Percentiles rank a stretch among this genome's conserved stretches.
phyloP scores from a whole-genome alignment of 2,888 invertebrate genomes.

The Tuta absoluta region DNA sequence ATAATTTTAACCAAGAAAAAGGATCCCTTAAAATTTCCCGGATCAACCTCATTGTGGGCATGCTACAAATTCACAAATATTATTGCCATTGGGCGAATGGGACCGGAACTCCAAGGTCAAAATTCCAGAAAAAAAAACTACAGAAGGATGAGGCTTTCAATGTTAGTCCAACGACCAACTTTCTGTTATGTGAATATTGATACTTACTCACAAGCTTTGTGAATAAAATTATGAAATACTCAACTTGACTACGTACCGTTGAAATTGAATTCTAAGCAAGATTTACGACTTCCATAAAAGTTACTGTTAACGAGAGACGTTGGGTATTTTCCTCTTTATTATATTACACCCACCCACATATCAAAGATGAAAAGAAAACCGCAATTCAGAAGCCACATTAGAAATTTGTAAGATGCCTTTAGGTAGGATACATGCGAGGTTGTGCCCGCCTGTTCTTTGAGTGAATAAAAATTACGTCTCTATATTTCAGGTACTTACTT shows the following conservation, averaged over 20 bases:
- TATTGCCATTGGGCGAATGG: conserved; percentile 20
- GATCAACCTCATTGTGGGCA: background rate
- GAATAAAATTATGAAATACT: background rate
- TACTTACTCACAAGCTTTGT: background rate
- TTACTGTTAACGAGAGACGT: conserved; percentile 2
- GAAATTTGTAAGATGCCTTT: too few relatives aligned
- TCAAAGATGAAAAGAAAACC: too few relatives aligned
- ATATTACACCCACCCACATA: too few relatives aligned
- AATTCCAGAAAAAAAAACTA: background rate
- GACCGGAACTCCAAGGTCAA: conserved; percentile 22
- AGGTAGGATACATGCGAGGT: too few relatives aligned
- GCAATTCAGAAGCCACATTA: too few relatives aligned
- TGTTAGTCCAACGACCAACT: background rate
- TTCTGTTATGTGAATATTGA: background rate
- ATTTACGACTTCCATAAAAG: conserved; percentile 3
- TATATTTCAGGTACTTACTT: too few relatives aligned
- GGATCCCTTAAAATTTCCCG: conserved; percentile 1
- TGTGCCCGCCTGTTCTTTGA: too few relatives aligned
- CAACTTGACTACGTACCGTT: background rate
- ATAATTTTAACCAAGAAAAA: background rate
- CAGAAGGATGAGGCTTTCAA: background rate
- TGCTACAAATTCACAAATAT: background rate
- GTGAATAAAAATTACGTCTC: too few relatives aligned
- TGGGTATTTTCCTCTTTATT: background rate
- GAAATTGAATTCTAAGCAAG: conserved; percentile 1